Conservation (phyloP, 1,140 invertebrate genomes). For the Drusus annulatus region DNA sequence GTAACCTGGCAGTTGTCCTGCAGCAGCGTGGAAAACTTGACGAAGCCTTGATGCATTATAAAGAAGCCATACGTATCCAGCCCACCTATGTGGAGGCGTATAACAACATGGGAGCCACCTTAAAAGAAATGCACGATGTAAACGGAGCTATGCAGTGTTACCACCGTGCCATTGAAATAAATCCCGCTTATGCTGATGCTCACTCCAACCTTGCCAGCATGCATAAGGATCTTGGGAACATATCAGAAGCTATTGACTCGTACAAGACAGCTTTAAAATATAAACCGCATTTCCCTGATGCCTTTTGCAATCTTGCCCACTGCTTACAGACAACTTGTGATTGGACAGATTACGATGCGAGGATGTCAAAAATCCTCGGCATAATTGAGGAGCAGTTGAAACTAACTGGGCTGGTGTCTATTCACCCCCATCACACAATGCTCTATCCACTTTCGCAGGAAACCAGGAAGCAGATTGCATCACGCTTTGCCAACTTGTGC, state of each 20-base stretch:
- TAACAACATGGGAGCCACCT: slow-evolving; percentile 99
- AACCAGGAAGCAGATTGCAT: slow-evolving; percentile 96
- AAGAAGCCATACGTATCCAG: slow-evolving; percentile 97
- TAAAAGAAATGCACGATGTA: slow-evolving; percentile 99
- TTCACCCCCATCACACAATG: slow-evolving; percentile 99
- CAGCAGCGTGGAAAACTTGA: slow-evolving; percentile 98
- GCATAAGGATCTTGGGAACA: slow-evolving; percentile 99
- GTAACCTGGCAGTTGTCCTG: slow-evolving; percentile 97
- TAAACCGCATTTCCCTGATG: slow-evolving; percentile 99
- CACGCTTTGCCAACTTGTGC: slow-evolving; percentile 96
- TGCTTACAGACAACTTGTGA: slow-evolving; percentile 99
- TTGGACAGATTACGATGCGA: slow-evolving; percentile 96
- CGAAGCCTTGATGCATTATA: slow-evolving; percentile 98
- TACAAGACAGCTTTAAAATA: slow-evolving; percentile 98
- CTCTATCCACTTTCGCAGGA: slow-evolving; percentile 97
- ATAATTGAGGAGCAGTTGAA: slow-evolving; percentile 98
- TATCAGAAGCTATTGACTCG: slow-evolving; percentile 97
- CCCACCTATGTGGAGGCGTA: slow-evolving; percentile 97
- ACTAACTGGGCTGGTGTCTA: slow-evolving; percentile 96
- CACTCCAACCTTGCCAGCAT: slow-evolving; percentile 99
- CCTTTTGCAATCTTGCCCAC: slow-evolving; percentile 98
- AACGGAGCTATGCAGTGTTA: slow-evolving; percentile 97
- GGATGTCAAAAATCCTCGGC: slow-evolving; percentile 97
- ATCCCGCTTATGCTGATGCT: slow-evolving; percentile 98
- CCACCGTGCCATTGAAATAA: slow-evolving; percentile 97